Evolutionary conservation across 2,888 invertebrate genomes (phyloP).

Genomic region (Melinaea marsaeus): DNA sequence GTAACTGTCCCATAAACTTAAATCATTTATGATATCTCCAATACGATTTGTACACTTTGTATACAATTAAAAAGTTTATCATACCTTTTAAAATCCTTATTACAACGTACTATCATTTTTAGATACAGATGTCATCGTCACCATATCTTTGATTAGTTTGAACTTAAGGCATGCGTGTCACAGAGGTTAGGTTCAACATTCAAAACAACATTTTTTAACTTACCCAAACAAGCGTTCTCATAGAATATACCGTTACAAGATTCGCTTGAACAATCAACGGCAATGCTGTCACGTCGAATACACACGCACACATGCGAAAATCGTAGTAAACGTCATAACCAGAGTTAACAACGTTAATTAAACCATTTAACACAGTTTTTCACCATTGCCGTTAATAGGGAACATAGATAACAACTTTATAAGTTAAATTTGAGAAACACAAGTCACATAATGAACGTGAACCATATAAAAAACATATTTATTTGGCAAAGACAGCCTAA

Average conservation of each 20-base stretch:
- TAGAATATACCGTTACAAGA: conserved; percentile 68
- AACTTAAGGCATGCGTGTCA: conserved; percentile 48
- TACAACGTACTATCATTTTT: conserved; percentile 37
- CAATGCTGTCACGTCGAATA: conserved; percentile 61
- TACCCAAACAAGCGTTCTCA: conserved; percentile 65
- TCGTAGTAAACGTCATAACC: conserved; percentile 73
- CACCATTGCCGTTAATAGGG: conserved; percentile 58
- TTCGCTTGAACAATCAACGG: conserved; percentile 72
- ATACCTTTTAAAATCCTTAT: conserved; percentile 55
- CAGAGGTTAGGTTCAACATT: conserved; percentile 48
- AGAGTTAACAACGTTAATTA: conserved; percentile 71
- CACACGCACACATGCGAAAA: conserved; percentile 66
- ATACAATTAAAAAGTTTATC: conserved; percentile 51
- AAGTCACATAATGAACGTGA: conserved; percentile 49
- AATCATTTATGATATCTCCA: neutral
- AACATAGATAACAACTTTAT: conserved; percentile 53
- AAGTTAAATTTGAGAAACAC: conserved; percentile 53
- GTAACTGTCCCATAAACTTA: too few species aligned
- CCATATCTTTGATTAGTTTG: conserved; percentile 37
- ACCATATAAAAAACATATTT: conserved; percentile 70
- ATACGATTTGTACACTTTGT: conserved; percentile 27
- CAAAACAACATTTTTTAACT: conserved; percentile 56
- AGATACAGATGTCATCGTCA: conserved; percentile 58
- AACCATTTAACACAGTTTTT: conserved; percentile 59
- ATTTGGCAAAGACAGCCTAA: conserved; percentile 70